Evolutionary conservation across 2,113 vertebrate genomes (phyloP).

Genomic region (Dascyllus trimaculatus): DNA sequence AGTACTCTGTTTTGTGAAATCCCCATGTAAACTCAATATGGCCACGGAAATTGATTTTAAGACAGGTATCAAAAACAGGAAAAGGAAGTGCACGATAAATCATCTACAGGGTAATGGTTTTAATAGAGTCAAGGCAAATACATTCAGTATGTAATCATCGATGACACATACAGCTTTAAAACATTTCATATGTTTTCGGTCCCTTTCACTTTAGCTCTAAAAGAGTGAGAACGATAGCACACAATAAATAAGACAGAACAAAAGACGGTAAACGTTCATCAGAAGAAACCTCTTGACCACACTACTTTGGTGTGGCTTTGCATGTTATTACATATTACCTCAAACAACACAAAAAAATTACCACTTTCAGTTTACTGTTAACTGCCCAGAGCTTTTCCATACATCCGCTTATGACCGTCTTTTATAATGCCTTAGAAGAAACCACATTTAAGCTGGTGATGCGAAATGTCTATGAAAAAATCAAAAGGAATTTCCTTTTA

Average conservation of each 20-base stretch:
- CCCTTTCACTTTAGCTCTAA: slow-evolving; percentile 24
- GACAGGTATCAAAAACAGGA: slow-evolving; percentile 1
- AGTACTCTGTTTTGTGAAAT: neutral
- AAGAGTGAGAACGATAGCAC: slow-evolving; percentile 29
- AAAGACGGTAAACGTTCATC: slow-evolving; percentile 25
- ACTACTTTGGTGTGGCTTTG: slow-evolving; percentile 44
- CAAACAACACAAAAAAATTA: slow-evolving; percentile 20
- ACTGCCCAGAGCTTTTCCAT: slow-evolving; percentile 5
- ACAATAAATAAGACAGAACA: slow-evolving; percentile 25
- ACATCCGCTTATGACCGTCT: slow-evolving; percentile 7
- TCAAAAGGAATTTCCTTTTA: slow-evolving; percentile 2
- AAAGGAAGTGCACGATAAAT: neutral
- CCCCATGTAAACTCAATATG: neutral
- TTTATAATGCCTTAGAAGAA: slow-evolving; percentile 39
- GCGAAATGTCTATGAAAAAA: slow-evolving; percentile 34
- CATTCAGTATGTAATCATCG: slow-evolving; percentile 13
- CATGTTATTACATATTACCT: slow-evolving; percentile 12
- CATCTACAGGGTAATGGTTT: slow-evolving; percentile 17
- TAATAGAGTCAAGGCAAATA: slow-evolving; percentile 19
- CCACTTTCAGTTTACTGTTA: slow-evolving; percentile 19
- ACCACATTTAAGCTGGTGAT: slow-evolving; percentile 8
- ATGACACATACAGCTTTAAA: slow-evolving; percentile 28
- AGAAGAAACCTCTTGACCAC: slow-evolving; percentile 9
- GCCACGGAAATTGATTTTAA: neutral
- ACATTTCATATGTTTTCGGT: slow-evolving; percentile 22